phyloP scores from a whole-genome alignment of 1,140 invertebrate species.

The Globodera rostochiensis region DNA sequence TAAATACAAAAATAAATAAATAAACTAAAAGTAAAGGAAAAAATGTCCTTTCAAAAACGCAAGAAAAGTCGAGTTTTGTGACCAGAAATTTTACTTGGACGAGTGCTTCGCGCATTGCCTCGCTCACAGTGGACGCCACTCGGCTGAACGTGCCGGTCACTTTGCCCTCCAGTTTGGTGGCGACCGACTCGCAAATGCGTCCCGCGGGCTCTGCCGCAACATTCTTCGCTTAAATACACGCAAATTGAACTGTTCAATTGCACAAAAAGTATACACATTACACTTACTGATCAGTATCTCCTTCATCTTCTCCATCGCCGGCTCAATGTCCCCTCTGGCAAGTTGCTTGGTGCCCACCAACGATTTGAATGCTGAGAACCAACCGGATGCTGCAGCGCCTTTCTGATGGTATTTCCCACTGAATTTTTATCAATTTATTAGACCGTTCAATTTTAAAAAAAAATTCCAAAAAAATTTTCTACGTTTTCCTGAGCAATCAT shows the following conservation, averaged over 20 bases:
- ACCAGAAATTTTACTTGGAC: slow-evolving; percentile 46
- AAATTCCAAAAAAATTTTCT: too few species aligned
- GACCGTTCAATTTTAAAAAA: too few species aligned
- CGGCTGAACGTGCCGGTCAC: slow-evolving; percentile 68
- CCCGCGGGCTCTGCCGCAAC: slow-evolving; percentile 92
- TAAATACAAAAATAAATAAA: too few species aligned
- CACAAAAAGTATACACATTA: slow-evolving; percentile 14
- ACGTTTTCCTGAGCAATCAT: too few species aligned
- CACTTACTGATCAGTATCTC: slow-evolving; percentile 83
- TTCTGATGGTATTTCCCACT: not conserved
- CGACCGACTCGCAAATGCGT: slow-evolving; percentile 92
- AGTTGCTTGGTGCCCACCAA: slow-evolving; percentile 66
- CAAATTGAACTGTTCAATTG: slow-evolving; percentile 9
- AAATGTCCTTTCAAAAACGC: too few species aligned
- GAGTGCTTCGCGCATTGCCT: slow-evolving; percentile 70
- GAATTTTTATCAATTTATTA: slow-evolving; percentile 12
- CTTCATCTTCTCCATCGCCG: slow-evolving; percentile 88
- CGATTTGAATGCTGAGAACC: slow-evolving; percentile 64
- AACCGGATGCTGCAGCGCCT: slow-evolving; percentile 13
- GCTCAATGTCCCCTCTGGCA: slow-evolving; percentile 74
- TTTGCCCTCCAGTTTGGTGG: slow-evolving; percentile 88
- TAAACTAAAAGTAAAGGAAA: too few species aligned
- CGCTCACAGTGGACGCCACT: slow-evolving; percentile 87
- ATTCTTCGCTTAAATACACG: slow-evolving; percentile 77
- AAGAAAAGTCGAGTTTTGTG: too few species aligned